Conservation (phyloP, 2,797 vertebrate species). For the Octomys mimax region DNA sequence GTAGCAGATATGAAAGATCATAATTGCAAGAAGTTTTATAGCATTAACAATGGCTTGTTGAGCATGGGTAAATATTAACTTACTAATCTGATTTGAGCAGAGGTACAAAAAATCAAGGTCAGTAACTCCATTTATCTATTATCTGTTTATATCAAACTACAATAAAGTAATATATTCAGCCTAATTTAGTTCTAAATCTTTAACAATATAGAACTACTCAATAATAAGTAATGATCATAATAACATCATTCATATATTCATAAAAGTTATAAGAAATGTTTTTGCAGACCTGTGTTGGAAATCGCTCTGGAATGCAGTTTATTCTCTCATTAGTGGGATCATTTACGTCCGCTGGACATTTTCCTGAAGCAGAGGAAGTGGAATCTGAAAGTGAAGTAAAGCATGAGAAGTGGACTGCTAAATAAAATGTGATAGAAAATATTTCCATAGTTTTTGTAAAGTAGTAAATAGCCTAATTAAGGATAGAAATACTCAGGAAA, state of each 20-base stretch:
- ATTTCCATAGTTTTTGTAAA: neutral
- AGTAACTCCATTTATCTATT: neutral
- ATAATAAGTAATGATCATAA: neutral
- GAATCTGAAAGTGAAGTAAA: neutral
- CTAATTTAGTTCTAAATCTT: neutral
- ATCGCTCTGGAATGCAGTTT: slow-evolving; percentile 94
- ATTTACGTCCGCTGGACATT: slow-evolving; percentile 58
- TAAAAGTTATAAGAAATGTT: neutral
- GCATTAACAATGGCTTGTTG: slow-evolving; percentile 1
- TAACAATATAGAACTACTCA: neutral
- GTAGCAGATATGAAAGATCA: neutral
- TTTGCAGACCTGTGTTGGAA: slow-evolving; percentile 93
- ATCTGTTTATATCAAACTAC: neutral
- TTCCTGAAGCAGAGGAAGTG: neutral
- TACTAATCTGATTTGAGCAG: slow-evolving; percentile 34
- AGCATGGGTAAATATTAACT: neutral
- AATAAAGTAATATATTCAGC: neutral
- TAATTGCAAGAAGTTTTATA: neutral
- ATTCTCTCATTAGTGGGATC: slow-evolving; percentile 88
- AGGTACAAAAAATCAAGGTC: neutral
- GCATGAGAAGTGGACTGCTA: neutral
- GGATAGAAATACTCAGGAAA: neutral
- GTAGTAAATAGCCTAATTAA: neutral
- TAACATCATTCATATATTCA: neutral
- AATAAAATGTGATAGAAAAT: neutral